Conservation (phyloP, 2,113 vertebrate genomes). For the Tachuris rubrigastra region DNA sequence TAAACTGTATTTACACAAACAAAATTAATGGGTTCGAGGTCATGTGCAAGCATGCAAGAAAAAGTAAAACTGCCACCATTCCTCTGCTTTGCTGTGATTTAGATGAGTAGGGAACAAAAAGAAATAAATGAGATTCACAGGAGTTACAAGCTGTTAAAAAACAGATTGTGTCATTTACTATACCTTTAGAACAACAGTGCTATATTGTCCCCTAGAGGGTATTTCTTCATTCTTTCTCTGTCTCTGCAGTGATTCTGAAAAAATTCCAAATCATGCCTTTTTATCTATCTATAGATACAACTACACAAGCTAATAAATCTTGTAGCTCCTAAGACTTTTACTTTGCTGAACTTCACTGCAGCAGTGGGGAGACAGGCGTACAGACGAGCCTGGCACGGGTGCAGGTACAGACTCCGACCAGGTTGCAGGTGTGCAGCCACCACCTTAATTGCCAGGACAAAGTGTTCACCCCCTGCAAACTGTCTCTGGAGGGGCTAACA, state of each 20-base stretch:
- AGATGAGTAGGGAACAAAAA: neutral
- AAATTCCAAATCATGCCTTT: neutral
- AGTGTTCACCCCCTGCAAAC: neutral
- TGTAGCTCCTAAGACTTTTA: neutral
- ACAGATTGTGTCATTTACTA: fast-evolving
- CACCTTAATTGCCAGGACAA: fast-evolving
- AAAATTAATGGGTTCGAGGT: neutral
- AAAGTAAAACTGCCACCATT: neutral
- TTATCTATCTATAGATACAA: neutral
- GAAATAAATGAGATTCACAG: neutral
- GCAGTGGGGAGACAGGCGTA: fast-evolving
- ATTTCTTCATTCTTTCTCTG: neutral
- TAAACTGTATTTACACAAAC: neutral
- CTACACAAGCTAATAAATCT: neutral
- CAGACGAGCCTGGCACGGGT: neutral
- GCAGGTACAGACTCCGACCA: neutral
- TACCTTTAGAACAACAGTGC: neutral
- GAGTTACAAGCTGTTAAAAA: neutral
- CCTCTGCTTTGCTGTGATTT: neutral
- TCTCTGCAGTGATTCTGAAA: neutral
- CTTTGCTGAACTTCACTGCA: neutral
- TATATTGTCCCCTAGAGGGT: neutral
- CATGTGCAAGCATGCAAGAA: neutral
- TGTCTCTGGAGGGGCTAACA: fast-evolving
- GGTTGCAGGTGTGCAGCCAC: neutral